These are phyloP conservation scores for Monomorium pharaonis DNA, from an alignment of 1,140 invertebrate genomes.

Conservation along the genomic window DNA sequence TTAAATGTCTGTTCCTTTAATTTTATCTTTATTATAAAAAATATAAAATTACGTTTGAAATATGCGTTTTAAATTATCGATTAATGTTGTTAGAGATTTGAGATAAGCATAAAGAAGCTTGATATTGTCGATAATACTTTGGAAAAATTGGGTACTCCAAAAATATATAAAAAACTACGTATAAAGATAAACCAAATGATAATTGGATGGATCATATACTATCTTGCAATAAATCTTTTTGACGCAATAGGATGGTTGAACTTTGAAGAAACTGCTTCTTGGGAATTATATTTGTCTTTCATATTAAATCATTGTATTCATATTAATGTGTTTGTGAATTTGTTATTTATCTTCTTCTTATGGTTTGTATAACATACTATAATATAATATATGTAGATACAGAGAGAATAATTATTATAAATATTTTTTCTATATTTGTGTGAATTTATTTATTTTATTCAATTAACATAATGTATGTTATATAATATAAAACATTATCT, in stretches of 20 bases:
- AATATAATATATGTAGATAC: no score
- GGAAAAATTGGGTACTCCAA: slow-evolving; percentile 1
- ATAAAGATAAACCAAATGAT: not conserved
- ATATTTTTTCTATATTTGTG: no score
- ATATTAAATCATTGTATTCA: not conserved
- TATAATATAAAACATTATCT: no score
- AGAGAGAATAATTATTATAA: no score
- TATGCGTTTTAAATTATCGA: not conserved
- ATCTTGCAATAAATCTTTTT: not conserved
- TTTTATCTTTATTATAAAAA: not conserved
- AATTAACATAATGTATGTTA: no score
- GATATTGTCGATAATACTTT: slow-evolving; percentile 5
- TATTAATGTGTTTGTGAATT: not conserved
- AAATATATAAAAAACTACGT: not conserved
- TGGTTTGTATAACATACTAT: not conserved
- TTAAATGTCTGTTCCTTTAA: not conserved
- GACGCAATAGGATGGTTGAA: not conserved
- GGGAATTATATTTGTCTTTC: not conserved
- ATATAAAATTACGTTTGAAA: not conserved
- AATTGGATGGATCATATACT: not conserved
- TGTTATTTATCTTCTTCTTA: not conserved
- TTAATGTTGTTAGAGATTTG: not conserved
- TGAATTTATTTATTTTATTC: no score
- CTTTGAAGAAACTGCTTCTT: not conserved
- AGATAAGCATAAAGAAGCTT: not conserved